A percentile compares a stretch with the other conserved stretches of the same genome.
These are phyloP conservation scores for Caenorhabditis sp. DNA, from an alignment of 2,888 invertebrate species.

Conservation along the genomic window DNA sequence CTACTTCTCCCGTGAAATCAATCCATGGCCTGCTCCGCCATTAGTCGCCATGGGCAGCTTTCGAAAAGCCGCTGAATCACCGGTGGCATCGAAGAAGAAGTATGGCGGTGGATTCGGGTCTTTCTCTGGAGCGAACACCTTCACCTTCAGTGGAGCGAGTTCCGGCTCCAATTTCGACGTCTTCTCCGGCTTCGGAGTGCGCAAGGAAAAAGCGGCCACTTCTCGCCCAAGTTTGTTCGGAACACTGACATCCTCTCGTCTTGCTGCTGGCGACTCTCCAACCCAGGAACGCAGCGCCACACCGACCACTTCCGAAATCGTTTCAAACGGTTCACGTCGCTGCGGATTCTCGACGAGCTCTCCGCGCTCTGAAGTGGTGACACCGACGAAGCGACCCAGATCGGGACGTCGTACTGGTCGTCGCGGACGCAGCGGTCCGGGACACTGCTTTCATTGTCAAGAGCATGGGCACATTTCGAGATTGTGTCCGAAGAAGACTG, in stretches of 20 bases:
- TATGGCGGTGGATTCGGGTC: slow-evolving; percentile 30
- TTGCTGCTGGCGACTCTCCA: not conserved
- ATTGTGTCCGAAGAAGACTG: slow-evolving; percentile 46
- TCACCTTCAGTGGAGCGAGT: not conserved
- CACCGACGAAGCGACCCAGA: slow-evolving; percentile 22
- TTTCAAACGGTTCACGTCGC: not conserved
- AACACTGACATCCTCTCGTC: not conserved
- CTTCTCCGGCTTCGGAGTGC: not conserved
- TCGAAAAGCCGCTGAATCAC: not conserved
- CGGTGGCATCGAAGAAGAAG: slow-evolving; percentile 2
- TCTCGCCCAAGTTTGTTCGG: not conserved
- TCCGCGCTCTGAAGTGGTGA: slow-evolving; percentile 1
- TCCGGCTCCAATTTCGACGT: slow-evolving; percentile 8
- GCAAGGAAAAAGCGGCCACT: not conserved
- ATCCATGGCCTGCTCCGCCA: not conserved
- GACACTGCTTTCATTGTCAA: slow-evolving; percentile 51
- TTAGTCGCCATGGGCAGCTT: not conserved
- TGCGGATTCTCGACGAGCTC: not conserved
- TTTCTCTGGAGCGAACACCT: no score
- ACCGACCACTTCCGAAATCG: not conserved
- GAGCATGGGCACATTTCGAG: slow-evolving; percentile 55
- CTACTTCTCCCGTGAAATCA: not conserved
- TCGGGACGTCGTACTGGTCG: slow-evolving; percentile 37
- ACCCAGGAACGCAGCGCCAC: not conserved
- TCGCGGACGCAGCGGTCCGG: slow-evolving; percentile 22